Base-by-base conservation (phyloP, 2,888 invertebrate species). In the Cynaeus angustus region DNA sequence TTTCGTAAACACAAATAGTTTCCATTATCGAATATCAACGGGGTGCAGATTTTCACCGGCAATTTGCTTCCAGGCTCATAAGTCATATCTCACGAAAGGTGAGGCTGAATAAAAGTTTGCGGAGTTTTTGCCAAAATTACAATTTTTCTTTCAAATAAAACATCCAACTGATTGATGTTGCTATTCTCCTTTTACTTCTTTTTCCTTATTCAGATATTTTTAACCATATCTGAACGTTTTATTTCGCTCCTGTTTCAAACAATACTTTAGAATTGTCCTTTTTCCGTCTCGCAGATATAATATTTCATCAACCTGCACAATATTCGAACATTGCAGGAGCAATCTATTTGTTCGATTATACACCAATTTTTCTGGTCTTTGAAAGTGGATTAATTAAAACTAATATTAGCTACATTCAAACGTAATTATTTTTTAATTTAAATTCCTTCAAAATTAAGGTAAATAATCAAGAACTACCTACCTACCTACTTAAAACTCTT, bases 151-250 rank as follows among this genome's bases (percentile, higher is more conserved):
- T 26, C 26, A 52, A 62, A 50, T 41, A 62, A 62, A 46, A 62
- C 62, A 14, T 21, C 50, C 30, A 52, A 38, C 62, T 62, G 62
- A 62, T 62, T 62, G 62, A 62, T 62, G 62, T 26, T 52, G 28
- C 62, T 41, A 62, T 52, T 62, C 30, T 50, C 62, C 12, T 21
- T 50, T 62, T 50, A 46, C 48, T 16, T 46, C 37, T 61, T 12
- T 48, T 61, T 48, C 33, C 14, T 61, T 56, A 30, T 53, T 53
- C 53, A 53, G 13, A 53, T 41, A 58, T 16, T 41, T 56, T 50
- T n/a, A 30, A 41, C 38, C 56, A 56, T 41, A 56, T 56, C 41
- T 26, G 16, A 45, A 45, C 26, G 58, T 45, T 58, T 58, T 45
- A 58, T 9, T 43, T 41, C 28, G 14, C 12, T 26, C 13, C 12